Conservation (phyloP, 2,113 vertebrate species). For the Lampris incognitus region DNA sequence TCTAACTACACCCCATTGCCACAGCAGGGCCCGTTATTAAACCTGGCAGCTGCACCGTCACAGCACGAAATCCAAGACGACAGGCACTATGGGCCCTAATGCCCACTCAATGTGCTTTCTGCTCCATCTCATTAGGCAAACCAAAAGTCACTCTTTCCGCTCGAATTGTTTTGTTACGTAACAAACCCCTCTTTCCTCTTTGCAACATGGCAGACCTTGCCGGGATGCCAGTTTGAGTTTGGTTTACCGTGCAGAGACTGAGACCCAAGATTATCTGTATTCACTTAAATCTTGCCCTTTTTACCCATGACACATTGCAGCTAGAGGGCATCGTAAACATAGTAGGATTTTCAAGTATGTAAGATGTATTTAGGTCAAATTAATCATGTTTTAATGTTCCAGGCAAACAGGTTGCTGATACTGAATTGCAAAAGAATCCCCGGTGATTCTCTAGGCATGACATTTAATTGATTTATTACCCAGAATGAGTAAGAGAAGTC, state of each 20-base stretch:
- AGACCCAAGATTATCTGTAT: background rate
- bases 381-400: constrained; percentile 11
- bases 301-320: background rate
- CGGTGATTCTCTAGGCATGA: constrained; percentile 27
- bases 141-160: constrained; percentile 45
- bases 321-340: too few species aligned
- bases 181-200: constrained; percentile 22
- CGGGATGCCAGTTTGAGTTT: background rate
- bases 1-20: constrained; percentile 40
- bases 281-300: background rate
- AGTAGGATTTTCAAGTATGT: too few species aligned
- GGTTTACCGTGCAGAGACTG: constrained; percentile 1
- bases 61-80: constrained; percentile 64
- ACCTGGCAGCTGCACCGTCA: constrained; percentile 63
- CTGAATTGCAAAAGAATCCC: constrained; percentile 9
- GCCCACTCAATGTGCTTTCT: constrained; percentile 57
- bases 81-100: constrained; percentile 64
- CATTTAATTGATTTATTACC: constrained; percentile 38
- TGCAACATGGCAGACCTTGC: background rate
- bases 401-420: background rate
- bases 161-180: constrained; percentile 53
- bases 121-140: constrained; percentile 48
- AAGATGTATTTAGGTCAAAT: background rate
- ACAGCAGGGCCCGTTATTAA: constrained; percentile 56
- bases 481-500: constrained; percentile 46